A percentile compares a stretch with the other conserved stretches of the same genome.
Evolutionary conservation across 2,888 invertebrate species (phyloP).

Genomic region (Sabatieria punctata): DNA sequence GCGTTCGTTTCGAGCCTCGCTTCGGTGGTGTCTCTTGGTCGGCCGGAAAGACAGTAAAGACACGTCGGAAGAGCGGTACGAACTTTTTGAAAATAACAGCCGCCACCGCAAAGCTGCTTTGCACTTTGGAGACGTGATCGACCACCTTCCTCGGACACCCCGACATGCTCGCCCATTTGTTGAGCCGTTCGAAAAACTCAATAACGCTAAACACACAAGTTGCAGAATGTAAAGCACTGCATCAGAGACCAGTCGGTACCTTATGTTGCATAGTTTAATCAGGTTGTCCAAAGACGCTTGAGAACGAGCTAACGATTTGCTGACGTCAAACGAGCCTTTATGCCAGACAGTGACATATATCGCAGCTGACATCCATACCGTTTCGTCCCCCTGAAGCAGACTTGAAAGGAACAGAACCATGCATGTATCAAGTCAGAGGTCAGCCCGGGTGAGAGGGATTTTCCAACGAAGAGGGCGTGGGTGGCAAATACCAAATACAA

Average conservation of each 20-base stretch:
- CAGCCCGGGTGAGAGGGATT: too few species aligned
- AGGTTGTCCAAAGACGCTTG: too few species aligned
- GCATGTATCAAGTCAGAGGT: too few species aligned
- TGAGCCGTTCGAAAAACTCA: constrained; percentile 82
- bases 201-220: constrained; percentile 49
- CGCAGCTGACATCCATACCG: too few species aligned
- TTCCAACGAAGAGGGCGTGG: too few species aligned
- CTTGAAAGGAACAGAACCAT: too few species aligned
- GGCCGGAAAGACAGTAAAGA: constrained; percentile 47
- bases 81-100: constrained; percentile 82
- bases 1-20: constrained; percentile 47
- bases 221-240: not conserved
- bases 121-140: constrained; percentile 55
- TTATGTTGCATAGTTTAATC: too few species aligned
- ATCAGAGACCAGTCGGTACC: not conserved
- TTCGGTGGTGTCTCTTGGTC: constrained; percentile 41
- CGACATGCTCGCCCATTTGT: constrained; percentile 87
- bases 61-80: constrained; percentile 64
- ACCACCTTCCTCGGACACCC: constrained; percentile 63
- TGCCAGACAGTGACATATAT: too few species aligned
- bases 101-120: constrained; percentile 78
- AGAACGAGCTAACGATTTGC: too few species aligned
- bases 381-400: too few species aligned
- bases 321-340: too few species aligned
- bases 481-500: too few species aligned